These are phyloP conservation scores for Troides oblongomaculatus DNA, from an alignment of 2,888 invertebrate genomes.

Conservation along the genomic window DNA sequence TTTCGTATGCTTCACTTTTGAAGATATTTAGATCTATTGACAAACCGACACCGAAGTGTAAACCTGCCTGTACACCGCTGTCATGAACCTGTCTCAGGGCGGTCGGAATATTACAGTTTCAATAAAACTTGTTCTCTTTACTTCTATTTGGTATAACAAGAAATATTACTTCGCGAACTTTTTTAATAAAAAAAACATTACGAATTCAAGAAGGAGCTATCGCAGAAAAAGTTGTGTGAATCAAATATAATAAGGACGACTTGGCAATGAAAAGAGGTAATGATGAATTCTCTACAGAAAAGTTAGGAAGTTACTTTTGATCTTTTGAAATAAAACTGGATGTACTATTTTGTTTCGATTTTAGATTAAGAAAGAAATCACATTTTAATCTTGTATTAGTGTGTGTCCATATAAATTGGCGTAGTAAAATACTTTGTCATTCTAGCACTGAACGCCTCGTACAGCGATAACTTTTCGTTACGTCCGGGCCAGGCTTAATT, in stretches of 20 bases:
- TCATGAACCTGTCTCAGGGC: too few relatives aligned
- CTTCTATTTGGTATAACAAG: too few relatives aligned
- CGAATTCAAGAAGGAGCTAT: too few relatives aligned
- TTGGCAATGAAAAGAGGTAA: conserved; percentile 1
- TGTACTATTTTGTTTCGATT: not conserved
- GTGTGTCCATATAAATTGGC: not conserved
- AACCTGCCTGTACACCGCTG: too few relatives aligned
- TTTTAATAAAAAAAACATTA: too few relatives aligned
- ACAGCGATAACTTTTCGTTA: conserved; percentile 6
- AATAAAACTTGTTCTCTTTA: too few relatives aligned
- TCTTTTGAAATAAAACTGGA: not conserved
- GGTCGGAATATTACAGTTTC: too few relatives aligned
- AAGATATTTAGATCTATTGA: too few relatives aligned
- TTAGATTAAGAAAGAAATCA: not conserved
- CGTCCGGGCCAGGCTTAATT: conserved; percentile 1
- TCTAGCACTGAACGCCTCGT: not conserved
- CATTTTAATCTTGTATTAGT: not conserved
- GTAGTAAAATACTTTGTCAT: not conserved
- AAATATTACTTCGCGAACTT: not conserved
- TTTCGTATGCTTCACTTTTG: too few relatives aligned
- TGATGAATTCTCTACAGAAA: not conserved
- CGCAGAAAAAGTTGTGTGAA: not conserved
- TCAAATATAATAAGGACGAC: not conserved
- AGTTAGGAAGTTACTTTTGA: not conserved
- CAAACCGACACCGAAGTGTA: too few relatives aligned